Base-by-base conservation (phyloP, 2,888 invertebrate genomes). In the Brachypalpus laphriformis region DNA sequence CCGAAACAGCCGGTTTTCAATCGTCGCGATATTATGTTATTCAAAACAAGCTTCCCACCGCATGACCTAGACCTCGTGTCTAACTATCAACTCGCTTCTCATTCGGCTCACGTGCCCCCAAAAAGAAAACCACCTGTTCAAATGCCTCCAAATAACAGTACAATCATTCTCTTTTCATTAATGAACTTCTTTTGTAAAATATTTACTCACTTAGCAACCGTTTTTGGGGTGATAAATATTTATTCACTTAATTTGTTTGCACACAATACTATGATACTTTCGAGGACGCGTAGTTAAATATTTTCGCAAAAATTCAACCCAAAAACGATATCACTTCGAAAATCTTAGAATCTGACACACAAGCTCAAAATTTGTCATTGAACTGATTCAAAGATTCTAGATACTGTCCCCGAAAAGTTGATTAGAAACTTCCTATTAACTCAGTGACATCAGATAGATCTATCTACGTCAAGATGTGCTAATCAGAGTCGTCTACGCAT, bases 141-240 rank as follows among this genome's bases (percentile, higher is more conserved):
- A 28, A 20, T 9, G 59, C 25, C 20, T 37, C 22, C 34, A 20
- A 47, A 42, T 8, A 40, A 25, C 22, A 51, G 7, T 11, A 31
- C 7, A 8, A 1, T 0, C 20, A 31, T 34, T 56, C 56, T 18
- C n/a, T 8, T 40, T 61, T 40, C 37, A 61, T 51, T 72, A 59
- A 66, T 54, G 51, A 66, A 22, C 49, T 16, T 18, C 6, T 22
- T 49, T 34, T 11, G 20, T 14, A 9, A 51, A 11, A 34, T 11
- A 49, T 37, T 34, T 25, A 51, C n/a, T 4, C 47, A 34, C 31
- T 56, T 70, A 20, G 25, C 16, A 68, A 68, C 71, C 34, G 34
- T 59, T 61, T 61, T 20, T 49, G 28, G 14, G 18, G 11, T 22
- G 42, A 14, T 20, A 63, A 63, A 74, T 63, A 51, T 74, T 74